Percentiles rank a stretch among this genome's conserved stretches.
These are phyloP conservation scores for Struthio camelus DNA, from an alignment of 2,113 vertebrate genomes.

Conservation along the genomic window DNA sequence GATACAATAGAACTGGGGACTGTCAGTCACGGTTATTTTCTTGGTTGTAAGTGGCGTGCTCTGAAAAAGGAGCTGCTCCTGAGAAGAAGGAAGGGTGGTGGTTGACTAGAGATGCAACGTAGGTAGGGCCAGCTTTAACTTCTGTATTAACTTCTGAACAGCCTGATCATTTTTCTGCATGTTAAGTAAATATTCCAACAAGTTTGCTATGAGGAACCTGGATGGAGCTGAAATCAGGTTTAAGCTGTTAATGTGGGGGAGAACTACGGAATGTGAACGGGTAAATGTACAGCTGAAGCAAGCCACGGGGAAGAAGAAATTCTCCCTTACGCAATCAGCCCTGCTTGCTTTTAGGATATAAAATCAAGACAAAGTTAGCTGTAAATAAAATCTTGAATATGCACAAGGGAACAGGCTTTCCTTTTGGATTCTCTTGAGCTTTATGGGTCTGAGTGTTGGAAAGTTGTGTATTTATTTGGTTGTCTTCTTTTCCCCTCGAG, in stretches of 20 bases:
- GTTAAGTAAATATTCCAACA: background rate
- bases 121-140: background rate
- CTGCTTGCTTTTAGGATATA: background rate
- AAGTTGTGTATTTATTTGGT: background rate
- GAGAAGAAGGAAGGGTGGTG: background rate
- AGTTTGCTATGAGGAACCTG: background rate
- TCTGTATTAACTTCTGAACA: background rate
- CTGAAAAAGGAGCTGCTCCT: background rate
- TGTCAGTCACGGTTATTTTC: background rate
- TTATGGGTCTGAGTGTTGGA: too few relatives aligned
- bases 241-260: background rate
- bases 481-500: background rate
- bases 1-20: background rate
- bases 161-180: too few relatives aligned
- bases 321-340: background rate
- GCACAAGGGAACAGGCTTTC: too few relatives aligned
- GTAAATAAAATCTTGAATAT: background rate
- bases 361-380: background rate
- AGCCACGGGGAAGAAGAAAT: background rate
- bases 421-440: background rate
- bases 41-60: background rate
- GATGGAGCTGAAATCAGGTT: background rate
- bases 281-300: background rate
- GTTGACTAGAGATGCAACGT: background rate
- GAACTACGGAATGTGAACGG: background rate